These are phyloP conservation scores for Antheraea assamensis DNA, from an alignment of 2,888 invertebrate genomes.

Conservation along the genomic window DNA sequence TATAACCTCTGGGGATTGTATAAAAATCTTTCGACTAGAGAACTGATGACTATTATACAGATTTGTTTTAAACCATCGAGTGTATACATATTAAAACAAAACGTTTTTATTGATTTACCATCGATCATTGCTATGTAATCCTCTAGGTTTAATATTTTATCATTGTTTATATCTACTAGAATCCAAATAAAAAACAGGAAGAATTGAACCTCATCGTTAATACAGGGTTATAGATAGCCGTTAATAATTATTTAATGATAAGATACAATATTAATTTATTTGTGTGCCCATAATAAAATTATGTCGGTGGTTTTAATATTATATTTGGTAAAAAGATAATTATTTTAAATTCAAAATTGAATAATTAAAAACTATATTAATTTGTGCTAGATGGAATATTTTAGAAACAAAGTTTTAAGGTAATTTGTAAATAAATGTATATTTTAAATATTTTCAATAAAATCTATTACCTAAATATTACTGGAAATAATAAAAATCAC, in stretches of 20 bases:
- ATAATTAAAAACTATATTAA: neutral
- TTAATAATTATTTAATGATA: conserved; percentile 33
- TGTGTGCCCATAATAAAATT: conserved; percentile 18
- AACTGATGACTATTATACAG: neutral
- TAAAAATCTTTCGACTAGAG: too few relatives aligned
- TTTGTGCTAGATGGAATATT: conserved; percentile 28
- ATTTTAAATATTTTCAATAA: neutral
- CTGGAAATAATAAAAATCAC: neutral
- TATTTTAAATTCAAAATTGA: neutral
- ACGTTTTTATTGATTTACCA: neutral
- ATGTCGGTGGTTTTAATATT: neutral
- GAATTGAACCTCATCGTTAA: conserved; percentile 50
- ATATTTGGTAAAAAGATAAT: neutral
- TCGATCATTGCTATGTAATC: neutral
- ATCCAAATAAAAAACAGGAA: conserved; percentile 21
- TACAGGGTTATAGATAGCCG: conserved; percentile 70
- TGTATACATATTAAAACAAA: neutral
- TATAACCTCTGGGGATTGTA: too few relatives aligned
- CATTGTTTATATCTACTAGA: neutral
- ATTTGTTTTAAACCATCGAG: neutral
- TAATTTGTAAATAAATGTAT: neutral
- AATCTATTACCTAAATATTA: neutral
- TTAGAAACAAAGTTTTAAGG: neutral
- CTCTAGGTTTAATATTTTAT: neutral
- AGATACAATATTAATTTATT: conserved; percentile 21